Evolutionary conservation across 2,797 vertebrate species (phyloP).

Genomic region (Momotus momota): DNA sequence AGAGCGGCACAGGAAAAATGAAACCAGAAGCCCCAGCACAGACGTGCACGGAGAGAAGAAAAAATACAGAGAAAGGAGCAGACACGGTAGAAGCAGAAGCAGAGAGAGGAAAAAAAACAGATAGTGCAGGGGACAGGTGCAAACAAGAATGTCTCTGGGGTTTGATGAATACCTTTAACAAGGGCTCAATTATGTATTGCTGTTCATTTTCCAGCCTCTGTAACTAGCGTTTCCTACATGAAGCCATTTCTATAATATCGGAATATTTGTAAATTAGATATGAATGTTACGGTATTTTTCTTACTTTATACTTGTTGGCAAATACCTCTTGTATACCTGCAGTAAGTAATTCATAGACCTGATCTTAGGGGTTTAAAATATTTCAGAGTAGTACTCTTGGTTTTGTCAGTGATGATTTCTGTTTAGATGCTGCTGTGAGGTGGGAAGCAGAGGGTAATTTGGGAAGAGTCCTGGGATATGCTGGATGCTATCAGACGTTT

Average conservation of each 20-base stretch:
- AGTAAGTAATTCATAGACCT: neutral
- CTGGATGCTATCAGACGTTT: neutral
- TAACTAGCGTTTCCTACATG: slow-evolving; percentile 45
- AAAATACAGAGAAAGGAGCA: slow-evolving; percentile 27
- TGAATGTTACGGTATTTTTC: slow-evolving; percentile 42
- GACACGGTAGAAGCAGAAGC: slow-evolving; percentile 58
- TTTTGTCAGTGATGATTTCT: slow-evolving; percentile 4
- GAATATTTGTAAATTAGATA: slow-evolving; percentile 62
- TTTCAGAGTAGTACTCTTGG: slow-evolving; percentile 26
- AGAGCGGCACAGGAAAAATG: slow-evolving; percentile 21
- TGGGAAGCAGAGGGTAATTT: slow-evolving; percentile 1
- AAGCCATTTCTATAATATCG: neutral
- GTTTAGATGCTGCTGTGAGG: slow-evolving; percentile 22
- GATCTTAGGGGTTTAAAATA: slow-evolving; percentile 45
- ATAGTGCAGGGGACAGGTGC: slow-evolving; percentile 14
- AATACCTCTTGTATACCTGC: slow-evolving; percentile 42
- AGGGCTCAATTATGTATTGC: slow-evolving; percentile 62
- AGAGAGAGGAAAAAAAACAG: slow-evolving; percentile 42
- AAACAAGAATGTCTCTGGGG: slow-evolving; percentile 3
- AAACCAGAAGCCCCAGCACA: slow-evolving; percentile 43
- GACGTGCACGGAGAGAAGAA: slow-evolving; percentile 36
- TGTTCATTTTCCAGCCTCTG: slow-evolving; percentile 56
- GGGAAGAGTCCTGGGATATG: neutral
- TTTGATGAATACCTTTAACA: slow-evolving; percentile 53
- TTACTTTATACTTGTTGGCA: slow-evolving; percentile 46